Evolutionary conservation across 2,888 invertebrate species (phyloP), one percentile per base, ranked within the genome.

Genomic region (Agrochola lychnidis): DNA sequence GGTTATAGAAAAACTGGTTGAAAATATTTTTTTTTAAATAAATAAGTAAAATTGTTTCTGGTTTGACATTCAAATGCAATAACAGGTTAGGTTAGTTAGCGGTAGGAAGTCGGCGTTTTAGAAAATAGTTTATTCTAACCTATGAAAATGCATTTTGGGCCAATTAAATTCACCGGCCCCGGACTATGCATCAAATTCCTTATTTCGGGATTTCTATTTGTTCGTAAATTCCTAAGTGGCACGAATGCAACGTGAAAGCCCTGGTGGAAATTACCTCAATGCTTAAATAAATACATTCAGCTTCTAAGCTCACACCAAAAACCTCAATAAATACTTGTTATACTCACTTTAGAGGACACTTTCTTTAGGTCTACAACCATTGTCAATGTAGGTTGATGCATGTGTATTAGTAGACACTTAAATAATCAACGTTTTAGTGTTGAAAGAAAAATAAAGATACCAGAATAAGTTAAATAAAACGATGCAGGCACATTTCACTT

Each of bases 251-350:
- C n/a, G 19, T 56, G n/a, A 30, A 56, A 69, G 19, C 40, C 19
- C 22, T 48, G 19, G 36, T 56, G 45, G 40, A 40, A 25, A 68
- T 67, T 62, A 76, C 48, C 69, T 56, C 22, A 77, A 69, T 62
- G 45, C 14, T 76, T 68, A 69, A 40, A 48, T 78, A 56, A 62
- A 68, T 62, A 77, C 62, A 62, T 53, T 53, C 14, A 53, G 22
- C 10, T 69, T 62, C 1, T 56, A 69, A 62, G 45, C 40, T 56
- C 45, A 62, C 36, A 25, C 16, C n/a, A 61, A 76, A 75, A 61
- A 45, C 53, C 68, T 25, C 12, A 76, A 45, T 61, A 61, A 36
- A 56, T 67, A 56, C 25, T 61, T 22, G 51, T 66, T 45, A 3
- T 22, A 61, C 12, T n/a, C 7, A 67, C 19, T 66, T 66, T 30